These are phyloP conservation scores for Pollimyrus isidori DNA, from an alignment of 2,113 vertebrate genomes.

Conservation along the genomic window DNA sequence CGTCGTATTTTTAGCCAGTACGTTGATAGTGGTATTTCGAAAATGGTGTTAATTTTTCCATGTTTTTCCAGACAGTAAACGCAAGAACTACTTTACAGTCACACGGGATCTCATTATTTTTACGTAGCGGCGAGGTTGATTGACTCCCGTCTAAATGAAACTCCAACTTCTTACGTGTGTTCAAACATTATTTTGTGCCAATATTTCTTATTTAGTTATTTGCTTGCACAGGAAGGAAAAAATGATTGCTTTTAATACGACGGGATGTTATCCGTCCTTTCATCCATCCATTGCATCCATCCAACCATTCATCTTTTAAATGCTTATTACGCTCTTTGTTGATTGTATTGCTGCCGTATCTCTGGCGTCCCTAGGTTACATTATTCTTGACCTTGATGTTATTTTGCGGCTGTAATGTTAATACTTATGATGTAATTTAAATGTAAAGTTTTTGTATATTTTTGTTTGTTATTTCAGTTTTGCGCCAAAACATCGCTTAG, in stretches of 20 bases:
- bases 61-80: neutral
- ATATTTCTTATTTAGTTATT: neutral
- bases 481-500: neutral
- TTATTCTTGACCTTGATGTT: neutral
- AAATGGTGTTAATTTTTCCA: neutral
- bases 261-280: neutral
- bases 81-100: neutral
- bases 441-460: neutral
- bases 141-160: neutral
- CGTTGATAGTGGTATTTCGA: neutral
- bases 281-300: neutral
- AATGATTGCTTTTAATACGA: neutral
- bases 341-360: neutral
- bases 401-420: neutral
- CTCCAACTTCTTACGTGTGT: neutral
- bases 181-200: neutral
- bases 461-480: neutral
- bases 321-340: neutral
- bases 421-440: neutral
- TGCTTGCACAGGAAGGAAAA: neutral
- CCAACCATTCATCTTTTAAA: neutral
- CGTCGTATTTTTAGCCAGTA: neutral
- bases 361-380: neutral
- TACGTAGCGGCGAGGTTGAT: neutral
- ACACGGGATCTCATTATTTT: neutral